Evolutionary conservation across 2,888 invertebrate species (phyloP).

Genomic region (Lycocerus yunnanus): DNA sequence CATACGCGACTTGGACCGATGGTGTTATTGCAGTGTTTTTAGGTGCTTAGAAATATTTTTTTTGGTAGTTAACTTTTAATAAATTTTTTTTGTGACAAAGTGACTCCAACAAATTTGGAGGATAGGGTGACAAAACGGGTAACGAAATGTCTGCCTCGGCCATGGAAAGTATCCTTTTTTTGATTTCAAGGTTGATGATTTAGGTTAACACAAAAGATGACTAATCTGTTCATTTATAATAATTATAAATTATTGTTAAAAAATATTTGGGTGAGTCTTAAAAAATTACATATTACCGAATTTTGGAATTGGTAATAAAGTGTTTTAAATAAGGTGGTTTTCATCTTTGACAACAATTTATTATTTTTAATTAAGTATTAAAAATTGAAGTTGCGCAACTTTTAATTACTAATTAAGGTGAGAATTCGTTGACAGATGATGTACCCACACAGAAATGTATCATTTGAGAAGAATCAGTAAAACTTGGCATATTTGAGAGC

Average conservation of each 20-base stretch:
- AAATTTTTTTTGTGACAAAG: slow-evolving; percentile 6
- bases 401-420: neutral
- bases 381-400: neutral
- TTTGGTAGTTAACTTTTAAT: slow-evolving; percentile 16
- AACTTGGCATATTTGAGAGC: neutral
- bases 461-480: neutral
- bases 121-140: slow-evolving; percentile 66
- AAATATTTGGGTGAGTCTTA: neutral
- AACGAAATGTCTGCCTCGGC: slow-evolving; percentile 87
- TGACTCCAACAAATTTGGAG: slow-evolving; percentile 35
- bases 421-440: neutral
- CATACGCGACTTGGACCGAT: neutral
- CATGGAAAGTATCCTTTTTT: slow-evolving; percentile 89
- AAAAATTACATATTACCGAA: neutral
- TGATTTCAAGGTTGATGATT: slow-evolving; percentile 22
- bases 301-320: too few relatives aligned
- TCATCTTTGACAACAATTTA: neutral
- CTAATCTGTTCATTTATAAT: slow-evolving; percentile 10
- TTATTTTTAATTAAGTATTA: neutral
- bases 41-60: slow-evolving; percentile 16
- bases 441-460: neutral
- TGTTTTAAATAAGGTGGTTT: neutral
- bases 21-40: neutral
- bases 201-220: slow-evolving; percentile 9
- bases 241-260: neutral